Conservation (phyloP, 2,888 invertebrate genomes). For the Aquatica leii region DNA sequence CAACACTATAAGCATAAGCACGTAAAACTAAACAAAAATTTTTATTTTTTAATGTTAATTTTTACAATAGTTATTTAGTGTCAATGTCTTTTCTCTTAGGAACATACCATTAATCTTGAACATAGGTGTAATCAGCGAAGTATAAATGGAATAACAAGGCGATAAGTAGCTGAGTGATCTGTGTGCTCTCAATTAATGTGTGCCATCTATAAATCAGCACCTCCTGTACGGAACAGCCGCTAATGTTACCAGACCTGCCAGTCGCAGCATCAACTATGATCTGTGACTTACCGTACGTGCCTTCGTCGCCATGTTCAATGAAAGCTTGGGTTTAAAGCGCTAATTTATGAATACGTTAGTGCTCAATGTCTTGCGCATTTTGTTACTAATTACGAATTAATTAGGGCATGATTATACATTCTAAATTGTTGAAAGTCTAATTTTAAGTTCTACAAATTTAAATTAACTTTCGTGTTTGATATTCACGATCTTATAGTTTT, state of each 20-base stretch:
- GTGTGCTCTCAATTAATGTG: slow-evolving; percentile 51
- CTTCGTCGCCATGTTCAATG: slow-evolving; percentile 24
- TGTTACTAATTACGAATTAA: slow-evolving; percentile 36
- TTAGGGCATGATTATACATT: slow-evolving; percentile 36
- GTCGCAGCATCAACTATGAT: slow-evolving; percentile 52
- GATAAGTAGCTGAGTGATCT: slow-evolving; percentile 47
- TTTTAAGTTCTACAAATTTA: slow-evolving; percentile 32
- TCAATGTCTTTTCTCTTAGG: too few species aligned
- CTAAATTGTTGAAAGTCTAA: slow-evolving; percentile 32
- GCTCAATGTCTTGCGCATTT: slow-evolving; percentile 33
- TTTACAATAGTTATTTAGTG: too few species aligned
- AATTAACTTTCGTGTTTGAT: slow-evolving; percentile 33
- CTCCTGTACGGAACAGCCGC: slow-evolving; percentile 50
- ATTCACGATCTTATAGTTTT: slow-evolving; percentile 31
- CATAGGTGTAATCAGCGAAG: too few species aligned
- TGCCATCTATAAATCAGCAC: slow-evolving; percentile 54
- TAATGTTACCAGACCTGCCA: slow-evolving; percentile 53
- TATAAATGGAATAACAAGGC: slow-evolving; percentile 43
- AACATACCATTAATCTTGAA: too few species aligned
- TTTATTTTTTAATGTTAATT: too few species aligned
- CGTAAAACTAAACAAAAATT: too few species aligned
- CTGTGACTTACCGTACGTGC: slow-evolving; percentile 37
- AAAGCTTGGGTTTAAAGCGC: slow-evolving; percentile 23
- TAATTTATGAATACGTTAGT: slow-evolving; percentile 36
- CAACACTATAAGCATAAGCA: too few species aligned